Percentiles rank a stretch among this genome's conserved stretches.
phyloP scores from a whole-genome alignment of 2,113 vertebrate genomes.

The Neofelis nebulosa region DNA sequence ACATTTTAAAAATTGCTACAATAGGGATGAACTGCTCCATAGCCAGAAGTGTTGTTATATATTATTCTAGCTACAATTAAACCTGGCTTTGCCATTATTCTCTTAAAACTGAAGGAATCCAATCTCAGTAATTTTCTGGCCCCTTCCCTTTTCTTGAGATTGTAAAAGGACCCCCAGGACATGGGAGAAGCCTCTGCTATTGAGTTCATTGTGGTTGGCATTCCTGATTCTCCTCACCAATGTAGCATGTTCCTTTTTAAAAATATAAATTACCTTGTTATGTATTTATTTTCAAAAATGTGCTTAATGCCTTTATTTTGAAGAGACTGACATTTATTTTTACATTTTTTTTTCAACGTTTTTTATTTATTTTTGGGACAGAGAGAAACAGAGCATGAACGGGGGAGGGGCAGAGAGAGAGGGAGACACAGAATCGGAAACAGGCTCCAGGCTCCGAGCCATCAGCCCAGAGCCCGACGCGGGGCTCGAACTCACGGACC shows the following conservation, averaged over 20 bases:
- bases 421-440: no score
- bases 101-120: not conserved
- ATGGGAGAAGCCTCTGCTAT: not conserved
- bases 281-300: not conserved
- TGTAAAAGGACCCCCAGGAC: not conserved
- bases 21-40: not conserved
- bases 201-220: not conserved
- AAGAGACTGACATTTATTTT: not conserved
- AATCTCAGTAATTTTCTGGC: not conserved
- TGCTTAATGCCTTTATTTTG: not conserved
- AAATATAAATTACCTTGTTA: not conserved
- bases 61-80: slow-evolving; percentile 4
- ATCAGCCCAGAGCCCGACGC: no score
- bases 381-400: no score
- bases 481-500: no score
- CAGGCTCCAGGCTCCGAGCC: no score
- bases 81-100: not conserved
- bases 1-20: not conserved
- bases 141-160: not conserved
- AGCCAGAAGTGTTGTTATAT: not conserved
- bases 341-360: no score
- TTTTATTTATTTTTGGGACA: no score
- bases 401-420: no score
- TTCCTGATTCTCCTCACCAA: not conserved
- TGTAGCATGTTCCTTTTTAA: not conserved